Evolutionary conservation across 2,113 vertebrate species (phyloP).

Genomic region (Pachypanchax playfairii): DNA sequence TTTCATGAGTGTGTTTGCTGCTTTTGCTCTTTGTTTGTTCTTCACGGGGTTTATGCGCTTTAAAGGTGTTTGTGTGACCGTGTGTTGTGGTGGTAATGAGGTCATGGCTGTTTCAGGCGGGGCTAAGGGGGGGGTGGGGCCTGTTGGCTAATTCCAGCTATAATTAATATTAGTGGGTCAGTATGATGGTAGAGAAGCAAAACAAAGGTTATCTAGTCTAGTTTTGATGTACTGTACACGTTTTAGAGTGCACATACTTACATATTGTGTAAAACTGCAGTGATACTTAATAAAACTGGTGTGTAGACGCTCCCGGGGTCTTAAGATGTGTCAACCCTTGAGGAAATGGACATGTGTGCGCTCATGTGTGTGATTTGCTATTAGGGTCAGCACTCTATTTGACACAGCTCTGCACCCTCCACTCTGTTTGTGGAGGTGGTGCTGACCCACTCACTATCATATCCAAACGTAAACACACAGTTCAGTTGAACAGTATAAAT

Average conservation of each 20-base stretch:
- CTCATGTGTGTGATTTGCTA: conserved; percentile 77
- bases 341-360: conserved; percentile 69
- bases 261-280: conserved; percentile 34
- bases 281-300: conserved; percentile 35
- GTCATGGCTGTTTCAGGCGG: conserved; percentile 60
- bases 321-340: conserved; percentile 66
- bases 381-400: conserved; percentile 72
- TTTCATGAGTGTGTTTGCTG: conserved; percentile 63
- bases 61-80: conserved; percentile 47
- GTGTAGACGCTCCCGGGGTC: conserved; percentile 39
- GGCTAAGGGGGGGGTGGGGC: conserved; percentile 43
- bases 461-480: conserved; percentile 39
- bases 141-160: conserved; percentile 73
- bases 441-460: conserved; percentile 56
- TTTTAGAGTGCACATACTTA: too few relatives aligned
- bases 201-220: too few relatives aligned
- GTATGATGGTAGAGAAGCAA: conserved; percentile 58
- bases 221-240: too few relatives aligned
- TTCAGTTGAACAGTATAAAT: conserved; percentile 16
- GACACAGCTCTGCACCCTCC: conserved; percentile 62
- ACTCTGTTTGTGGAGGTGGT: conserved; percentile 37
- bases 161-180: conserved; percentile 79
- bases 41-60: conserved; percentile 24
- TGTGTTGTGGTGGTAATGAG: conserved; percentile 65
- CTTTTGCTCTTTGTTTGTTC: conserved; percentile 50